Evolutionary conservation across 1,140 invertebrate genomes (phyloP), one percentile per base, ranked within the genome.

Genomic region (Caenorhabditis inopinata): DNA sequence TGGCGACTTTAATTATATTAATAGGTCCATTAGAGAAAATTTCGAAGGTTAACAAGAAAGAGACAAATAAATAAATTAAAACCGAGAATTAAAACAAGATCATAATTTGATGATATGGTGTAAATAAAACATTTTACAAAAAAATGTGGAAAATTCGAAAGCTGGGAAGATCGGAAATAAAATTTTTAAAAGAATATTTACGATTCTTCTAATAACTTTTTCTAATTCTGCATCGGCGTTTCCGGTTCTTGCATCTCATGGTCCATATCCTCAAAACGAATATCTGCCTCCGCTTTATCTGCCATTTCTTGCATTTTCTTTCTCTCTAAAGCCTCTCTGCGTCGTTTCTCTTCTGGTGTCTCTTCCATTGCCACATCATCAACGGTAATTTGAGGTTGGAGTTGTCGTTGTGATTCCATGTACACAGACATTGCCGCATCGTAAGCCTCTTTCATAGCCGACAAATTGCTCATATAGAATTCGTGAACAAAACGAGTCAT

Each of bases 391-490:
- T 21, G 47, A 9, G 45, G 45, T 47, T 75, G 45, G 11, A 76
- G 42, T 58, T 73, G 47, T 12, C 21, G 21, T 11, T 53, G 29
- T 0, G 21, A 18, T 38, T 76, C 75, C 27, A 62, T 25, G 23
- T 82, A 62, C 38, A 77, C 85, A 18, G 35, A 12, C 78, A 79
- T 84, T 53, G 47, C 80, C 38, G 5, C 25, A 23, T 85, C 78
- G 68, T 85, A 86, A 4, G 74, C 58, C 16, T 46, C 73, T 38
- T 81, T 78, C 73, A 88, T 32, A 2, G 83, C 75, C 14, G 83
- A 80, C 78, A 88, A 21, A 78, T 89, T 88, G 25, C 77, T 76
- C 38, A 49, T 84, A 74, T 88, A 88, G 83, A 89, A 88, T 76
- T 88, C 81, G 29, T 82, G 46, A n/a, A 89, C 87, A 47, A 89